These are phyloP conservation scores for Danaus plexippus DNA, from an alignment of 1,140 invertebrate genomes.

Conservation along the genomic window DNA sequence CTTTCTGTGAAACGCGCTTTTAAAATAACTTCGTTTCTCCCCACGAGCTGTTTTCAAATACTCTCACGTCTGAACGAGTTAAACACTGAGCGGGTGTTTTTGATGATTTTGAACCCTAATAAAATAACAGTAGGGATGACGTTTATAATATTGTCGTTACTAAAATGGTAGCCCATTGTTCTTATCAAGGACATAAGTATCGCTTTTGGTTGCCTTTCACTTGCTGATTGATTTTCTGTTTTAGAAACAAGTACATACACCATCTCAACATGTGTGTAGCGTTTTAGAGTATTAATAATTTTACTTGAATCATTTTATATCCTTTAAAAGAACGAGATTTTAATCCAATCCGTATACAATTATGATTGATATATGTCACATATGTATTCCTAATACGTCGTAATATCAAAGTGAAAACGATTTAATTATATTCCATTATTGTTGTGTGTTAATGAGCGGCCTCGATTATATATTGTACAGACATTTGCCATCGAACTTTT, in stretches of 20 bases:
- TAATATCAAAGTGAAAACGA: no score
- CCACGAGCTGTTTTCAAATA: constrained; percentile 22
- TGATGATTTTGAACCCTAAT: constrained; percentile 4
- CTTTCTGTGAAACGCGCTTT: not conserved
- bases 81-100: constrained; percentile 1
- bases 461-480: no score
- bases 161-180: constrained; percentile 20
- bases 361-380: no score
- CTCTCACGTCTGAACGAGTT: constrained; percentile 24
- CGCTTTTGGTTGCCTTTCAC: constrained; percentile 22
- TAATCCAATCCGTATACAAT: no score
- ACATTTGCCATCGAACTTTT: no score
- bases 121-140: not conserved
- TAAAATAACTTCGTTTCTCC: constrained; percentile 21
- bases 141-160: constrained; percentile 1
- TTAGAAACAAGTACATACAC: not conserved
- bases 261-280: no score
- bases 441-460: no score
- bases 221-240: constrained; percentile 17
- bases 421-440: no score
- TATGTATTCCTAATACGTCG: no score
- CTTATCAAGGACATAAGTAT: constrained; percentile 23
- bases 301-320: no score
- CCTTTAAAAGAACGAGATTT: no score
- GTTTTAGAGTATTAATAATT: no score